A percentile compares a stretch with the other conserved stretches of the same genome.
phyloP scores from a whole-genome alignment of 2,888 invertebrate genomes.

The Chymomyza procnemis region DNA sequence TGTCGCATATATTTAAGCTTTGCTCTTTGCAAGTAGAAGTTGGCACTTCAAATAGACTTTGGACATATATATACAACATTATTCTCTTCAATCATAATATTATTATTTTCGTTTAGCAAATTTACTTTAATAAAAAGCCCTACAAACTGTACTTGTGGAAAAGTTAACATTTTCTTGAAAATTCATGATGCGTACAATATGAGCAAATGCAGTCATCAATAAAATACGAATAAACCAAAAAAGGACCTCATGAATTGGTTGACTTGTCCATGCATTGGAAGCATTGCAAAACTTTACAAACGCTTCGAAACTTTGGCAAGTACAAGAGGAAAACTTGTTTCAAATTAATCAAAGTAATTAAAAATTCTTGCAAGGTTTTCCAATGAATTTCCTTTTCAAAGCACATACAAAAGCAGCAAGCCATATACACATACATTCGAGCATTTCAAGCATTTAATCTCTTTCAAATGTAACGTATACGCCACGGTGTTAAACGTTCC shows the following conservation, averaged over 20 bases:
- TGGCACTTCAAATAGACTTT: not conserved
- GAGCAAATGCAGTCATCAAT: conserved; percentile 18
- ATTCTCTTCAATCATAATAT: not conserved
- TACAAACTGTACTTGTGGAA: not conserved
- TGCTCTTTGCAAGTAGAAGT: too few relatives aligned
- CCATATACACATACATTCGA: conserved; percentile 9
- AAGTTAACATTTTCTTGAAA: conserved; percentile 3
- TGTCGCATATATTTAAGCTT: too few relatives aligned
- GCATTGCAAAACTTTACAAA: not conserved
- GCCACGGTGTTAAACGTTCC: conserved; percentile 14
- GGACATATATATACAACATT: not conserved
- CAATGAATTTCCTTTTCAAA: conserved; percentile 59
- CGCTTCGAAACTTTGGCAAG: conserved; percentile 8
- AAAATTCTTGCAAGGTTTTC: conserved; percentile 63
- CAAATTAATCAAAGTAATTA: conserved; percentile 71
- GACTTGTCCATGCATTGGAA: not conserved
- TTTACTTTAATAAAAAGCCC: not conserved
- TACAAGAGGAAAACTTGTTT: conserved; percentile 32
- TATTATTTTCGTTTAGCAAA: not conserved
- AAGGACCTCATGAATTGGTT: not conserved
- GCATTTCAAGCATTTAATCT: conserved; percentile 35
- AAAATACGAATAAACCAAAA: conserved; percentile 15
- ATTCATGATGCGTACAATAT: not conserved
- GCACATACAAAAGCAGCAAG: conserved; percentile 25
- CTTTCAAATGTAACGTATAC: conserved; percentile 35